Evolutionary conservation across 2,113 vertebrate species (phyloP), one percentile per base, ranked within the genome.

Genomic region (Saccopteryx bilineata): DNA sequence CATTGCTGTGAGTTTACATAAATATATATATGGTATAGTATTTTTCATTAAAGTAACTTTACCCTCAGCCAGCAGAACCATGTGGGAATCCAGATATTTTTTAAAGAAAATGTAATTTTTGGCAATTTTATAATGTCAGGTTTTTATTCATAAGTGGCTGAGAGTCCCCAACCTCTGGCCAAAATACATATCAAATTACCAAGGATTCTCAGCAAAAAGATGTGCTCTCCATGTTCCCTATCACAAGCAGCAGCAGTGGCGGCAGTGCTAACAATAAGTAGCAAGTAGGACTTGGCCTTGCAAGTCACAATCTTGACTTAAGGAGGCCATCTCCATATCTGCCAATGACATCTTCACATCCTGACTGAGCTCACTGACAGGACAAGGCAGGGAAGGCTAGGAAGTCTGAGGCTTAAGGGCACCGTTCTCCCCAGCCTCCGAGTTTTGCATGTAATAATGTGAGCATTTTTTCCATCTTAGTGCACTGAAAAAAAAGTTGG

Each of bases 61-160:
- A 85, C 39, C 13, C 19, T 95, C 68, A 79, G 39, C 33, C 50
- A 90, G 33, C n/a, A 82, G 60, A 60, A 14, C 60, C 66, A 31
- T 74, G 24, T 94, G n/a, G 39, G n/a, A 95, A 92, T 74, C n/a
- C 50, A 95, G 15, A 56, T 76, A 60, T 66, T 94, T 92, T 75
- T 58, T 69, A 87, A 92, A 87, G 50, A 79, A 94, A 94, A 93
- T 85, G n/a, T 56, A 86, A 75, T 87, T 92, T 96, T 65, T 80
- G 86, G 2, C 14, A 93, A 5, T 63, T 93, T 85, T 93, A 48
- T 85, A 74, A 65, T 91, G 6, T 39, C 86, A 65, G 19, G 1
- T 19, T 54, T 46, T n/a, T 50, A 72, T 89, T 26, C 12, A 39
- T 58, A 85, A 81, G 15, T 78, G 50, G 23, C 31, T 74, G 24